Evolutionary conservation across 2,113 vertebrate genomes (phyloP), one percentile per base, ranked within the genome.

Genomic region (Psittacus erithacus): DNA sequence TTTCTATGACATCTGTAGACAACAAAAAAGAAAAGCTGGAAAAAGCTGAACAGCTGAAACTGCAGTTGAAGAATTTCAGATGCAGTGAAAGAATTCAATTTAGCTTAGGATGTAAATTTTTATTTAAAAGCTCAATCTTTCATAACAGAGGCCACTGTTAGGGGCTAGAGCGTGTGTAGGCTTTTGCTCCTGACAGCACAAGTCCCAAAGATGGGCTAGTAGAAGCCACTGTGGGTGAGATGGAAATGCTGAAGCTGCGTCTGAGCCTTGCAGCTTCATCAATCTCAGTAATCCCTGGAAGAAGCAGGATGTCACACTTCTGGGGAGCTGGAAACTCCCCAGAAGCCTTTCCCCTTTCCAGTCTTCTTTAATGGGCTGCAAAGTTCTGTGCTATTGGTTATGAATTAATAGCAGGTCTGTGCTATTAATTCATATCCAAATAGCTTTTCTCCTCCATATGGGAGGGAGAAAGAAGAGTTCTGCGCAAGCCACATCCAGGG

Each of bases 111-210:
- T 76, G 53, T 28, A 87, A 27, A 82, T 76, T 87, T 76, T 69
- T 62, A 69, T 41, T 76, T 73, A 60, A 82, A 85, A 93, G 49
- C 67, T 68, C 35, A 64, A 84, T 46, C 50, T 41, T 62, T 77
- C 7, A 8, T 15, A 79, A 28, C 15, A 69, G 77, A 87, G 44
- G 24, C 10, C 55, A 46, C 47, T 11, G 16, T 25, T 60, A 28
- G 0, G 15, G 35, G 50, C 18, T 50, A 60, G 33, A 60, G 41
- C 0, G 0, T 4, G 27, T 17, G 27, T n/a, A 64, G 23, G 39
- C 35, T 70, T 80, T 75, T 69, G 71, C 31, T 79, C 28, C 28
- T 23, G 63, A 79, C 63, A 65, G 63, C 19, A 31, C 17, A 67
- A 64, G 27, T 47, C 60, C 18, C 47, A 63, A 20, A 65, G 65